phyloP scores from a whole-genome alignment of 2,797 vertebrate species.

The Pseudopleuronectes americanus region DNA sequence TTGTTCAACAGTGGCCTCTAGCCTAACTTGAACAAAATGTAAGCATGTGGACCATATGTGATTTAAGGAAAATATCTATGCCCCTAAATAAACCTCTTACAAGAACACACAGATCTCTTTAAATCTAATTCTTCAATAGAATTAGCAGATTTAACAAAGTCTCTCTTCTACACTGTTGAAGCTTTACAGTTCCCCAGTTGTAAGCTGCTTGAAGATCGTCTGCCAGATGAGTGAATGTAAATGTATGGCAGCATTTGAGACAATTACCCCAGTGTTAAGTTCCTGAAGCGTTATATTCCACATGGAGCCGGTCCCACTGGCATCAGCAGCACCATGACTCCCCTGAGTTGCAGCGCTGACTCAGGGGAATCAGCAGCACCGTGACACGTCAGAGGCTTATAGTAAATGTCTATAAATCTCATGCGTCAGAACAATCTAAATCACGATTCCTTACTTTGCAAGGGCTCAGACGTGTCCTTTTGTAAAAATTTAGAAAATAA shows the following conservation, averaged over 20 bases:
- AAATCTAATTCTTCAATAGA: no score
- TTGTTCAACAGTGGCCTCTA: not conserved
- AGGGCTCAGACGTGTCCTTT: not conserved
- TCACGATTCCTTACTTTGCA: no score
- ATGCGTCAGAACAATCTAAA: no score
- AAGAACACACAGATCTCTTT: no score
- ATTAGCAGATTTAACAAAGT: no score
- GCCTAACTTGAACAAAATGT: not conserved
- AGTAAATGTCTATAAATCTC: not conserved
- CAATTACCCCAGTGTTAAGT: not conserved
- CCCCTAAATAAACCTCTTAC: no score
- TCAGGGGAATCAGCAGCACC: not conserved
- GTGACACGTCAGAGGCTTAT: not conserved
- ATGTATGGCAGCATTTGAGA: not conserved
- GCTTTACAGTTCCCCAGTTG: no score
- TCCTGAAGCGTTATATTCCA: not conserved
- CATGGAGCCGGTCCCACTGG: slow-evolving; percentile 1
- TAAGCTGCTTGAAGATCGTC: not conserved
- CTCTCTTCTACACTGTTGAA: no score
- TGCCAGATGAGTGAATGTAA: not conserved
- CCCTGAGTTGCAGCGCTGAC: not conserved
- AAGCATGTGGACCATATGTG: not conserved
- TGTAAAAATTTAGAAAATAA: no score
- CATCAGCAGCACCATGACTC: not conserved
- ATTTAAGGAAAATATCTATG: not conserved